Conservation (phyloP, 2,113 vertebrate species). For the Plectropomus leopardus region DNA sequence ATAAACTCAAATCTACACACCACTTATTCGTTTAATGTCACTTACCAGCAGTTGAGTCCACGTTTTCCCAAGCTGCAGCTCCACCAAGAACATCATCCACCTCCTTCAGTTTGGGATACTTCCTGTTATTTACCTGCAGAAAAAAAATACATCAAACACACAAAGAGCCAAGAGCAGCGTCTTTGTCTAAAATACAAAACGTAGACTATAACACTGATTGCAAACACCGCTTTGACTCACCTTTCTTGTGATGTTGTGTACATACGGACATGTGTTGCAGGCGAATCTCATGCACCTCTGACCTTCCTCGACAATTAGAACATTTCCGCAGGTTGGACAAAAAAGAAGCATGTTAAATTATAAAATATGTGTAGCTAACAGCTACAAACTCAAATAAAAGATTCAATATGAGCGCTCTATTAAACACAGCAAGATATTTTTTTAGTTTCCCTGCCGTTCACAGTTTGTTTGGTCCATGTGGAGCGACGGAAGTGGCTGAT, state of each 20-base stretch:
- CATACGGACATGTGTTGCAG: conserved; percentile 94
- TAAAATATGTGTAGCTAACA: background rate
- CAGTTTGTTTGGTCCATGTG: background rate
- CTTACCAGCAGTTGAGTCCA: conserved; percentile 94
- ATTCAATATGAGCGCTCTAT: background rate
- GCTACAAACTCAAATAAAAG: background rate
- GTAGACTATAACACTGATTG: background rate
- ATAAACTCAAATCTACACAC: too few relatives aligned
- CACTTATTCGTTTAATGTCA: background rate
- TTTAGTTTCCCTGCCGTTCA: fast-evolving
- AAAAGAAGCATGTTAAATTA: conserved; percentile 89
- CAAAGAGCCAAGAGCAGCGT: background rate
- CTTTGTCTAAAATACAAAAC: background rate
- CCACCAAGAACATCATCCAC: conserved; percentile 97
- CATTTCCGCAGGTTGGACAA: conserved; percentile 94
- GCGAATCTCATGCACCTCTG: conserved; percentile 94
- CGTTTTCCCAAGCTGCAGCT: conserved; percentile 97
- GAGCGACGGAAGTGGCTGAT: conserved; percentile 23
- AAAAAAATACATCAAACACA: background rate
- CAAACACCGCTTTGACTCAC: conserved; percentile 51
- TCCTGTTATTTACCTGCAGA: conserved; percentile 91
- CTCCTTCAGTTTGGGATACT: conserved; percentile 96
- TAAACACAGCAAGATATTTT: background rate
- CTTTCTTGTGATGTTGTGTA: conserved; percentile 96
- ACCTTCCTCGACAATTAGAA: conserved; percentile 94